phyloP scores from a whole-genome alignment of 2,797 vertebrate species.

The Rousettus madagascariensis region DNA sequence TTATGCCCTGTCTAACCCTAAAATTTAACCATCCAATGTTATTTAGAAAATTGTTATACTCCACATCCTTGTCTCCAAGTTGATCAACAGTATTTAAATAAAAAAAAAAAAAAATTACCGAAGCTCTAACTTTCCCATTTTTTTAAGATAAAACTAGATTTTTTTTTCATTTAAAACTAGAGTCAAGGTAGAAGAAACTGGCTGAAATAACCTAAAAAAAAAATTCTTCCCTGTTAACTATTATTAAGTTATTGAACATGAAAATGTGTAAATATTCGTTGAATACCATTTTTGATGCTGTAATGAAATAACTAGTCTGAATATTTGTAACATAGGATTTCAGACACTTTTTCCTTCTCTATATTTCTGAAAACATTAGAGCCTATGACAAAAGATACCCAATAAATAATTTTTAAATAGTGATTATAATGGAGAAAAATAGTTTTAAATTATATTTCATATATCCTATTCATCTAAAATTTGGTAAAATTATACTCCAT shows the following conservation, averaged over 20 bases:
- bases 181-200: neutral
- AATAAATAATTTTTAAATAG: neutral
- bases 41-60: neutral
- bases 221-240: neutral
- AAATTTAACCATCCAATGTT: neutral
- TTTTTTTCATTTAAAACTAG: neutral
- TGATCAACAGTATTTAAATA: slow-evolving; percentile 10
- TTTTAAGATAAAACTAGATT: neutral
- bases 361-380: neutral
- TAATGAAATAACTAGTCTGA: neutral
- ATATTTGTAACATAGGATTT: neutral
- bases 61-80: neutral
- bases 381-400: neutral
- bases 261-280: neutral
- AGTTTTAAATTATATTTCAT: neutral
- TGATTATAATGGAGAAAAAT: neutral
- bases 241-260: neutral
- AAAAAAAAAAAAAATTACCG: neutral
- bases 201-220: neutral
- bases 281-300: neutral
- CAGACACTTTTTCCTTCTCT: neutral
- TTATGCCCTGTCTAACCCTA: neutral
- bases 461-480: neutral
- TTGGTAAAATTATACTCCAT: neutral
- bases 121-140: neutral